Base-by-base conservation (phyloP, 1,140 invertebrate species). In the Cyclina sinensis region DNA sequence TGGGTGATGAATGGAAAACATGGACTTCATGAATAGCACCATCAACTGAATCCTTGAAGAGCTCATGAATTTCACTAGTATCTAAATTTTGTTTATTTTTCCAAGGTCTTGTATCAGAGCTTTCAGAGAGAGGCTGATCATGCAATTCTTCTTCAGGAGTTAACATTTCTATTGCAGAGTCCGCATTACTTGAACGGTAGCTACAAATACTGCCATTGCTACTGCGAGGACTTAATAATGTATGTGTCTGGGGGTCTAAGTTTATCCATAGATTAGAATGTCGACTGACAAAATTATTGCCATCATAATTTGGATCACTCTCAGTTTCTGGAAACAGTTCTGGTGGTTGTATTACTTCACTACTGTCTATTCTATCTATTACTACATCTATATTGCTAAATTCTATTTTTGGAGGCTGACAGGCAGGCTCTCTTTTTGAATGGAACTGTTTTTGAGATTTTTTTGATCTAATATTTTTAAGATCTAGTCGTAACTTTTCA, bases 161-260 rank as follows among this genome's bases (percentile, higher is more conserved):
- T n/a, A 91, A 74, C 27, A 91, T 39, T 39, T 91, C 91, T 39
- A 91, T 89, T 0, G 91, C 91, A 9, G 91, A 91, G 35, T 91
- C 91, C 9, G 91, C 86, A 89, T 91, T 91, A 70, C 91, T 91
- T 24, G 91, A 91, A 14, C 91, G 57, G 73, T 46, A 79, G 68
- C 91, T 91, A 79, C 86, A 90, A 27, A 91, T 90, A 68, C 89
- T 90, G 9, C 91, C 89, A 86, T 87, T 90, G 46, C 91, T 91
- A 27, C 89, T 87, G 4, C 89, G 43, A n/a, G 91, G 89, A 85
- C 91, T 91, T 30, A 91, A 70, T 43, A 83, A 54, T 35, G 39
- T 14, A 62, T 90, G 91, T 30, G 57, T 62, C 16, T 43, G 27
- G n/a, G 81, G 79, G 30, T 86, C 78, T 21, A 85, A 54, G 37